phyloP scores from a whole-genome alignment of 2,113 vertebrate species.

The Apaloderma vittatum region DNA sequence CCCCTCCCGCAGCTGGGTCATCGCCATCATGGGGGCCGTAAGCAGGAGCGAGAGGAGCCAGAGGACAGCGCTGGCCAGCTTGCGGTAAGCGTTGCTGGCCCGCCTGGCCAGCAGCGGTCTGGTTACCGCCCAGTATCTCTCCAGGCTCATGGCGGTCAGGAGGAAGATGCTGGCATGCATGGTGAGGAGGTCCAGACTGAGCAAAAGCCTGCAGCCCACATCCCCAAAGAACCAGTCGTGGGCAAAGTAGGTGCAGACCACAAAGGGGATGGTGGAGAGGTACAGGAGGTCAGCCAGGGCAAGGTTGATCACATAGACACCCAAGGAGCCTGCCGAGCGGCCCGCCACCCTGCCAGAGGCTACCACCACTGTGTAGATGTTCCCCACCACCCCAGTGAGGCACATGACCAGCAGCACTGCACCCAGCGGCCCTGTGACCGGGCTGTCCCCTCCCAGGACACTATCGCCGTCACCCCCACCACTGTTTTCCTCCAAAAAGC shows the following conservation, averaged over 20 bases:
- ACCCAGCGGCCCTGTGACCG: slow-evolving; percentile 78
- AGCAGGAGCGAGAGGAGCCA: slow-evolving; percentile 82
- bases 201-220: slow-evolving; percentile 84
- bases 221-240: slow-evolving; percentile 89
- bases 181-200: slow-evolving; percentile 90
- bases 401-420: slow-evolving; percentile 82
- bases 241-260: slow-evolving; percentile 87
- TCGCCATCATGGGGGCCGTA: slow-evolving; percentile 87
- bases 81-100: slow-evolving; percentile 3
- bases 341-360: slow-evolving; percentile 73
- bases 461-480: background rate
- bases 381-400: slow-evolving; percentile 82
- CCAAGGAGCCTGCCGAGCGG: slow-evolving; percentile 81
- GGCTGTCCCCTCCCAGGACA: slow-evolving; percentile 49
- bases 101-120: slow-evolving; percentile 75
- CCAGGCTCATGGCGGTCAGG: slow-evolving; percentile 86
- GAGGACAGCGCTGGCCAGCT: slow-evolving; percentile 68
- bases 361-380: slow-evolving; percentile 83
- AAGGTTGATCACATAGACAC: slow-evolving; percentile 86
- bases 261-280: slow-evolving; percentile 90
- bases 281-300: slow-evolving; percentile 89
- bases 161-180: slow-evolving; percentile 90
- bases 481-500: slow-evolving; percentile 5
- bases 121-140: slow-evolving; percentile 86
- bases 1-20: slow-evolving; percentile 82